Conservation (phyloP, 2,888 invertebrate species). For the Nipponacmea schrenckii region DNA sequence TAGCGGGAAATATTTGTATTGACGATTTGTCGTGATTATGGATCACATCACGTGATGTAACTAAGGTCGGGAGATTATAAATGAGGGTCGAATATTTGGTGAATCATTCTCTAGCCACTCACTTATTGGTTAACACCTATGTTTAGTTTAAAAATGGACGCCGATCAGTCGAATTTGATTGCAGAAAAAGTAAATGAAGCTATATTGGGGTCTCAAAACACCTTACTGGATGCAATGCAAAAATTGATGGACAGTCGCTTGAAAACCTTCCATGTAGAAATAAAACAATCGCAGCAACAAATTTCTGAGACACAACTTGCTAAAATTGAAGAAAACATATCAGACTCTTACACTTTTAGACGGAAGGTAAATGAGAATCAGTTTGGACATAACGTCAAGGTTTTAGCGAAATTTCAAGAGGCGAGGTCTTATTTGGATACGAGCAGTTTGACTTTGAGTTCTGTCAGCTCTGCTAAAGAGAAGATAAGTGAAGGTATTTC, state of each 20-base stretch:
- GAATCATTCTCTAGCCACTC: too few species aligned
- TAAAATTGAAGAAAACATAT: slow-evolving; percentile 16
- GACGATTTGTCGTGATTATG: too few species aligned
- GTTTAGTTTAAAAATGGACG: too few species aligned
- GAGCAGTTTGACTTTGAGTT: background rate
- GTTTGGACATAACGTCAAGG: slow-evolving; percentile 5
- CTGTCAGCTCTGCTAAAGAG: too few species aligned
- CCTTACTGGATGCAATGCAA: slow-evolving; percentile 5
- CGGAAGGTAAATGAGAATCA: slow-evolving; percentile 20
- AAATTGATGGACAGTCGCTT: slow-evolving; percentile 1
- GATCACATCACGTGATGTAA: too few species aligned
- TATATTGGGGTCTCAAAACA: background rate
- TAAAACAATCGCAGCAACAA: background rate
- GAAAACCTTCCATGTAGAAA: slow-evolving; percentile 10
- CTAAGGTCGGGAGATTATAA: too few species aligned
- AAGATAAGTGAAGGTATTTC: background rate
- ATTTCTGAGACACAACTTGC: slow-evolving; percentile 12
- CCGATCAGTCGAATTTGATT: too few species aligned
- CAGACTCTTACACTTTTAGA: slow-evolving; percentile 12
- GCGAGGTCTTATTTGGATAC: background rate
- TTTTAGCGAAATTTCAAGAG: slow-evolving; percentile 14
- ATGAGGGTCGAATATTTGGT: too few species aligned
- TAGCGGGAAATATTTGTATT: too few species aligned
- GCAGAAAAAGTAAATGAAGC: too few species aligned
- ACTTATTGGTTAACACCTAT: too few species aligned